Conservation (phyloP, 2,797 vertebrate species). For the Epinephelus awoara region DNA sequence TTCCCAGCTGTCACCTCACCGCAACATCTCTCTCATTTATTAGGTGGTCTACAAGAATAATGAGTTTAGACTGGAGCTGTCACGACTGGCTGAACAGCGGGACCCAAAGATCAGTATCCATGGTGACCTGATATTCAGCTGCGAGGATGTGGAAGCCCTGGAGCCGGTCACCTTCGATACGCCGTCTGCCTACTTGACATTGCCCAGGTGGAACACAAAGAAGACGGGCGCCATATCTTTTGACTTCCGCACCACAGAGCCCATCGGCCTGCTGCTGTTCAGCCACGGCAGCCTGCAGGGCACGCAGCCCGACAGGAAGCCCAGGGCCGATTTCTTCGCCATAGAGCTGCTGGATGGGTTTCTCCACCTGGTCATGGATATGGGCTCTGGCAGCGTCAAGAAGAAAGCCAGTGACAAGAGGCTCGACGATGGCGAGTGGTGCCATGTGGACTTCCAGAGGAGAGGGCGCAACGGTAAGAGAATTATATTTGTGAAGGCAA, state of each 20-base stretch:
- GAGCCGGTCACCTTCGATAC: slow-evolving; percentile 94
- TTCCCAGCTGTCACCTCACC: slow-evolving; percentile 61
- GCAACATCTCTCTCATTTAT: slow-evolving; percentile 61
- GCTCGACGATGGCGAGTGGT: slow-evolving; percentile 95
- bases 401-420: slow-evolving; percentile 90
- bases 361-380: slow-evolving; percentile 93
- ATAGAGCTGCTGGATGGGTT: slow-evolving; percentile 94
- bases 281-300: slow-evolving; percentile 89
- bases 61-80: slow-evolving; percentile 96
- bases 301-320: slow-evolving; percentile 75
- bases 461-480: slow-evolving; percentile 91
- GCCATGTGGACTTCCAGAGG: slow-evolving; percentile 95
- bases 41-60: slow-evolving; percentile 98
- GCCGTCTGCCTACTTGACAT: slow-evolving; percentile 88
- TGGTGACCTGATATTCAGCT: slow-evolving; percentile 93
- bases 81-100: slow-evolving; percentile 91
- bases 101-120: slow-evolving; percentile 93
- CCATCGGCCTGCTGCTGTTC: slow-evolving; percentile 92
- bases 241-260: slow-evolving; percentile 94
- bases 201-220: slow-evolving; percentile 93
- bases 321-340: slow-evolving; percentile 91
- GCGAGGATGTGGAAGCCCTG: slow-evolving; percentile 91
- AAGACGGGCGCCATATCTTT: slow-evolving; percentile 94
- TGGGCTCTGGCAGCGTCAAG: slow-evolving; percentile 94
- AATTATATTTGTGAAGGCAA: slow-evolving; percentile 28